These are phyloP conservation scores for Chymomyza costata DNA, from an alignment of 1,140 invertebrate species.

Conservation along the genomic window DNA sequence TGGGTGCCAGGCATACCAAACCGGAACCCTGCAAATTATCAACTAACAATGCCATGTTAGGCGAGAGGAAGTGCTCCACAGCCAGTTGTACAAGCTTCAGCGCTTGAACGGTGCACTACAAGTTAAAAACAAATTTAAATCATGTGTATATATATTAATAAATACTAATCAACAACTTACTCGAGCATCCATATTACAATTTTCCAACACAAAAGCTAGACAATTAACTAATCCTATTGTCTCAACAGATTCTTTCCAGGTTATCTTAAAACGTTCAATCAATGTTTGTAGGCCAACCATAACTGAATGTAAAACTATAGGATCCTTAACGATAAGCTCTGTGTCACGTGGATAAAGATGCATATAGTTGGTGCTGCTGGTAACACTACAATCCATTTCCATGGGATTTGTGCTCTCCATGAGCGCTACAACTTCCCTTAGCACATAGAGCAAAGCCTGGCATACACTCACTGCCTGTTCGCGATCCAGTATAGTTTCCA, in stretches of 20 bases:
- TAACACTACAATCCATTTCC: constrained; percentile 74
- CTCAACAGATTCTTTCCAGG: constrained; percentile 80
- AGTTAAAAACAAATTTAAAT: constrained; percentile 26
- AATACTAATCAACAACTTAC: constrained; percentile 35
- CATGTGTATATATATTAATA: constrained; percentile 6
- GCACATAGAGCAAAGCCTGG: constrained; percentile 81
- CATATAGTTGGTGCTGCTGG: constrained; percentile 56
- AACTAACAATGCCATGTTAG: constrained; percentile 83
- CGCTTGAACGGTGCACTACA: constrained; percentile 81
- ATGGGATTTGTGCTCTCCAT: too few species aligned
- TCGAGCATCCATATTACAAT: constrained; percentile 69
- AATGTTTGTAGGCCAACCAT: constrained; percentile 80
- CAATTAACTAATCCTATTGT: constrained; percentile 69
- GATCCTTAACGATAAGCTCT: constrained; percentile 53
- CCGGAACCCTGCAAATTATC: constrained; percentile 80
- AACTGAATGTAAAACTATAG: constrained; percentile 78
- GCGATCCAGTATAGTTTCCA: constrained; percentile 78
- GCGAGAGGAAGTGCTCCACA: constrained; percentile 84
- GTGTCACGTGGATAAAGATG: constrained; percentile 48
- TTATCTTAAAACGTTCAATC: constrained; percentile 82
- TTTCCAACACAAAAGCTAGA: constrained; percentile 73
- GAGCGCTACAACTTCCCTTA: constrained; percentile 78
- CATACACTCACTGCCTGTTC: constrained; percentile 83
- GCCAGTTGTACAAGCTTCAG: constrained; percentile 82
- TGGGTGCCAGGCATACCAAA: constrained; percentile 80